Evolutionary conservation across 53 echinoderm and acorn worm species (phyloP).

Genomic region (Echinarachnius parma): DNA sequence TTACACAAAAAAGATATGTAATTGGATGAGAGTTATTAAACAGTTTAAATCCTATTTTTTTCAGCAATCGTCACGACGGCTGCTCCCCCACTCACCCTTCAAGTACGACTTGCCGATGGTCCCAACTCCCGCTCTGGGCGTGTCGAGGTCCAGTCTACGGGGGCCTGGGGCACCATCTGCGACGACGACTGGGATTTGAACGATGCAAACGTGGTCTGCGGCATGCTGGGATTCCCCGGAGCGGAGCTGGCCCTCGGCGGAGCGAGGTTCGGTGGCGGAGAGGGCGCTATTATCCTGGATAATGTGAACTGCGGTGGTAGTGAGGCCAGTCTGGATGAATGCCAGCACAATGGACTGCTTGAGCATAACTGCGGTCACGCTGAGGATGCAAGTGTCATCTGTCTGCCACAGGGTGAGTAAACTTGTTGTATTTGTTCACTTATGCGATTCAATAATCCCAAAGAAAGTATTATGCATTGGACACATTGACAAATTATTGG

Average conservation of each 20-base stretch:
- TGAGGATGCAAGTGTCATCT: constrained; percentile 41
- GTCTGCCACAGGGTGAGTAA: neutral
- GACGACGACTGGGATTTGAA: constrained; percentile 2
- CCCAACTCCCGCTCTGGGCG: neutral
- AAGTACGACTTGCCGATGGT: constrained; percentile 25
- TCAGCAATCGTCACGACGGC: too few relatives aligned
- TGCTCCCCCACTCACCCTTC: too few relatives aligned
- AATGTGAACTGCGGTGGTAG: constrained; percentile 20
- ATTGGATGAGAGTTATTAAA: too few relatives aligned
- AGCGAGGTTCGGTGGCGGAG: constrained; percentile 16
- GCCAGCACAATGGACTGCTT: neutral
- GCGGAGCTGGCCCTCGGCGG: neutral
- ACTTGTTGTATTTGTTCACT: too few relatives aligned
- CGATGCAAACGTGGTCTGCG: constrained; percentile 16
- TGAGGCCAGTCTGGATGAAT: constrained; percentile 20
- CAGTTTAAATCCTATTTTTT: too few relatives aligned
- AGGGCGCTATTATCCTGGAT: constrained; percentile 18
- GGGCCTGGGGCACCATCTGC: constrained; percentile 11
- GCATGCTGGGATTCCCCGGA: constrained; percentile 13
- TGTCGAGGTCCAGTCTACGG: neutral
- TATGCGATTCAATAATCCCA: too few relatives aligned
- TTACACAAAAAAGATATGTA: too few relatives aligned
- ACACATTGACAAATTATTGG: too few relatives aligned
- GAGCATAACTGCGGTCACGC: constrained; percentile 14
- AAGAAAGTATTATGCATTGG: too few relatives aligned